Conservation (phyloP, 2,113 vertebrate genomes). For the Isurus oxyrinchus region DNA sequence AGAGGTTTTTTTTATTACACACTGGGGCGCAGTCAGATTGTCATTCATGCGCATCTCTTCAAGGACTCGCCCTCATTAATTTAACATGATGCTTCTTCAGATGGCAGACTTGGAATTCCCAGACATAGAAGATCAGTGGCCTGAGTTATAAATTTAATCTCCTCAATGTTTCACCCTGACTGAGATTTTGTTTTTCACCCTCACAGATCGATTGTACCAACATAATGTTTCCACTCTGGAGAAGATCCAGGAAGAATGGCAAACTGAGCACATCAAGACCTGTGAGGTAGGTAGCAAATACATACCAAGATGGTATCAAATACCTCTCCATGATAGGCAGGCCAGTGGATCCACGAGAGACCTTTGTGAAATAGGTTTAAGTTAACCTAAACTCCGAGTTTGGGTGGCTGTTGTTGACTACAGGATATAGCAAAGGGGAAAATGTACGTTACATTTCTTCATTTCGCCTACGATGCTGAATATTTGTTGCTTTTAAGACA, state of each 20-base stretch:
- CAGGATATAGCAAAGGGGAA: background rate
- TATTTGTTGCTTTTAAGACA: background rate
- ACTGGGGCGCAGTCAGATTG: background rate
- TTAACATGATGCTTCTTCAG: background rate
- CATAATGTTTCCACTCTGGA: slow-evolving; percentile 60
- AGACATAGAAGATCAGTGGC: background rate
- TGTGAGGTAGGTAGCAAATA: slow-evolving; percentile 67
- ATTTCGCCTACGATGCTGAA: background rate
- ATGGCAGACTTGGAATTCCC: background rate
- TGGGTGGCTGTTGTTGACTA: background rate
- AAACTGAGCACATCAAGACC: slow-evolving; percentile 71
- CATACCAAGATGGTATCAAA: background rate
- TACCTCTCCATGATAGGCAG: background rate
- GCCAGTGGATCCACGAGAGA: background rate
- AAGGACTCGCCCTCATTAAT: background rate
- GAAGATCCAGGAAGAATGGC: slow-evolving; percentile 78
- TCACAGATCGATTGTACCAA: slow-evolving; percentile 70
- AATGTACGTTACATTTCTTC: background rate
- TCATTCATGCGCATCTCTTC: background rate
- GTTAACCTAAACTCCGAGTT: background rate
- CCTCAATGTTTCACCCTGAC: background rate
- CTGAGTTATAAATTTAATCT: background rate
- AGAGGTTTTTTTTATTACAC: background rate
- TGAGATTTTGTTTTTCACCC: background rate
- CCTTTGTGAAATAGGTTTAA: background rate